phyloP scores from a whole-genome alignment of 2,113 vertebrate species.

The Gasterosteus aculeatus region DNA sequence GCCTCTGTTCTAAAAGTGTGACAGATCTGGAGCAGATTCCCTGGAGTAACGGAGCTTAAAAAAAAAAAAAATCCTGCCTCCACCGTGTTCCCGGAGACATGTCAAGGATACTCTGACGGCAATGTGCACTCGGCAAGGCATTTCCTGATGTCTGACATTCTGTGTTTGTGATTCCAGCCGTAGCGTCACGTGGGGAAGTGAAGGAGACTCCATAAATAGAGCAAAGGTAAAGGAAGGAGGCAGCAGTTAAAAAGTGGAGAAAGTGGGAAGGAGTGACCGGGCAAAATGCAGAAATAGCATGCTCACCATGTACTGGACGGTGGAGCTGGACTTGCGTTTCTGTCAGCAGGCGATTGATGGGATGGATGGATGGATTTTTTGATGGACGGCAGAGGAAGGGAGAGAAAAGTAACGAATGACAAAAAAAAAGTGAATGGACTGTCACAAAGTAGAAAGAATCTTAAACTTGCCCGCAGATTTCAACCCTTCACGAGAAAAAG shows the following conservation, averaged over 20 bases:
- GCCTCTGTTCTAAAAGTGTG: conserved; percentile 23
- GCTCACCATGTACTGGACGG: conserved; percentile 84
- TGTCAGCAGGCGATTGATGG: conserved; percentile 67
- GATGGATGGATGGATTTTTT: conserved; percentile 46
- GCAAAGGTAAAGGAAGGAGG: background rate
- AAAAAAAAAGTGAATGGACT: conserved; percentile 45
- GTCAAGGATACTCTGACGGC: background rate
- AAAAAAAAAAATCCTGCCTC: conserved; percentile 21
- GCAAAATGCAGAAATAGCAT: conserved; percentile 55
- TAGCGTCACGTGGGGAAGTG: conserved; percentile 2
- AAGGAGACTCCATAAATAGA: conserved; percentile 2
- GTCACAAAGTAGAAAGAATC: conserved; percentile 32
- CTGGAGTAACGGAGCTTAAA: conserved; percentile 44
- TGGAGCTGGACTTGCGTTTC: conserved; percentile 86
- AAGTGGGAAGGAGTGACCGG: conserved; percentile 3
- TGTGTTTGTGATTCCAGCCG: background rate
- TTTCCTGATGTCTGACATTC: background rate
- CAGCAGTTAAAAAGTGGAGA: background rate
- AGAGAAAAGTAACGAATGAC: conserved; percentile 43
- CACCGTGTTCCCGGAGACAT: conserved; percentile 7
- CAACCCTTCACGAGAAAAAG: background rate
- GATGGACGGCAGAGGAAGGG: conserved; percentile 17
- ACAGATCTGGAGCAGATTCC: conserved; percentile 56
- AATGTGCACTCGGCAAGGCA: background rate
- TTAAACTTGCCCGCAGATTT: background rate